Evolutionary conservation across 1,140 invertebrate genomes (phyloP).

Genomic region (Drosophila bifasciata): DNA sequence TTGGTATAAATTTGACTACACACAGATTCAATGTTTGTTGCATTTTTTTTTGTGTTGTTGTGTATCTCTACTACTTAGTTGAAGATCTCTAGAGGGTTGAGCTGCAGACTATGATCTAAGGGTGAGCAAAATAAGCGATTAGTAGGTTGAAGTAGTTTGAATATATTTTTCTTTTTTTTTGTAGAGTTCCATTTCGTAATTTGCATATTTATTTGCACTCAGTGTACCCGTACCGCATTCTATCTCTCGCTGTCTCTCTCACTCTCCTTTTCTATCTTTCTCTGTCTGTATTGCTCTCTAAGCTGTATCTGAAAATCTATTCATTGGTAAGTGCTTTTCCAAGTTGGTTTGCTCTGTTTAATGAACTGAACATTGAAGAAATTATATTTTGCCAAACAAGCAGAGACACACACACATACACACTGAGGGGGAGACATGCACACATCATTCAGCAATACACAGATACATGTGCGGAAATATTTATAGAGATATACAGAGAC

Average conservation of each 20-base stretch:
- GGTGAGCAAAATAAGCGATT: too few species aligned
- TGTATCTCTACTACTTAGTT: too few species aligned
- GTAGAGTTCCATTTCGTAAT: constrained; percentile 25
- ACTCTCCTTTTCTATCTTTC: neutral
- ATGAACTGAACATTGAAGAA: constrained; percentile 75
- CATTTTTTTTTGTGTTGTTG: too few species aligned
- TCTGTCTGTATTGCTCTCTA: constrained; percentile 1
- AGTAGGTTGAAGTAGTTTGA: too few species aligned
- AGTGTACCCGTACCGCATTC: neutral
- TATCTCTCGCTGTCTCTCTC: too few species aligned
- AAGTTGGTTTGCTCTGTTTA: constrained; percentile 72
- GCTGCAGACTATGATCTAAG: too few species aligned
- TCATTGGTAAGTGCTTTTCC: constrained; percentile 58
- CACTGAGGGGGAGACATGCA: neutral
- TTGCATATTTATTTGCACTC: constrained; percentile 50
- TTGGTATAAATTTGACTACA: too few species aligned
- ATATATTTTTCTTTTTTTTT: too few species aligned
- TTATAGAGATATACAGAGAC: constrained; percentile 28
- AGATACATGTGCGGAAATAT: constrained; percentile 18
- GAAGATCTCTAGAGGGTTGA: too few species aligned
- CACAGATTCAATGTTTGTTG: too few species aligned
- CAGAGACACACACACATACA: constrained; percentile 24
- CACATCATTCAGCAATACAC: neutral
- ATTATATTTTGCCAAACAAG: constrained; percentile 77
- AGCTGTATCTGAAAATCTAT: constrained; percentile 44